Evolutionary conservation across 2,797 vertebrate genomes (phyloP).

Genomic region (Pseudomugil gertrudae): DNA sequence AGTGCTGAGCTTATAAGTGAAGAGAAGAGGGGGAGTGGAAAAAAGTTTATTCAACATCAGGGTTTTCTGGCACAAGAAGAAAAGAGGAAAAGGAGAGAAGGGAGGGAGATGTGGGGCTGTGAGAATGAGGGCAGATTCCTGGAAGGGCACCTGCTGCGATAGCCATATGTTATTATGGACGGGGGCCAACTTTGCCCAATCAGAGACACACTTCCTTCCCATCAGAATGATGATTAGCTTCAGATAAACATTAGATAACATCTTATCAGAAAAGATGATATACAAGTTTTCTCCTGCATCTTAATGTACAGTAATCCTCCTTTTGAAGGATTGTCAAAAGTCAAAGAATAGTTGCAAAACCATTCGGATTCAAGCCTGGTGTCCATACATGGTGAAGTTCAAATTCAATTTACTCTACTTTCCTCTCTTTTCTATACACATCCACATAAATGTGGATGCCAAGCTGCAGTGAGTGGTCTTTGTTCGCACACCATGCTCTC

Average conservation of each 20-base stretch:
- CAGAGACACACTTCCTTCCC: conserved; percentile 17
- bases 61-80: conserved; percentile 64
- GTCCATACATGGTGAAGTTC: neutral
- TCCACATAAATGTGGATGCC: neutral
- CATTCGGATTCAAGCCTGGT: neutral
- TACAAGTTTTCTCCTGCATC: neutral
- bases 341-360: neutral
- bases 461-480: neutral
- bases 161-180: conserved; percentile 41
- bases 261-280: too few relatives aligned
- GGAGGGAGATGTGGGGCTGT: conserved; percentile 34
- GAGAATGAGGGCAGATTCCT: conserved; percentile 70
- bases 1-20: conserved; percentile 64
- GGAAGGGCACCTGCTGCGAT: conserved; percentile 72
- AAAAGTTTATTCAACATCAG: conserved; percentile 36
- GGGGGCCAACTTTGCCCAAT: conserved; percentile 42
- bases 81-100: conserved; percentile 31
- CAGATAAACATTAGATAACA: too few relatives aligned
- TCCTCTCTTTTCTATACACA: neutral
- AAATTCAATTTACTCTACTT: too few relatives aligned
- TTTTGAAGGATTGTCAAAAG: neutral
- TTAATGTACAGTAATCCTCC: neutral
- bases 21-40: conserved; percentile 39
- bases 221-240: neutral
- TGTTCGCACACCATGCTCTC: neutral